Base-by-base conservation (phyloP, 2,888 invertebrate species). In the Griposia aprilina region DNA sequence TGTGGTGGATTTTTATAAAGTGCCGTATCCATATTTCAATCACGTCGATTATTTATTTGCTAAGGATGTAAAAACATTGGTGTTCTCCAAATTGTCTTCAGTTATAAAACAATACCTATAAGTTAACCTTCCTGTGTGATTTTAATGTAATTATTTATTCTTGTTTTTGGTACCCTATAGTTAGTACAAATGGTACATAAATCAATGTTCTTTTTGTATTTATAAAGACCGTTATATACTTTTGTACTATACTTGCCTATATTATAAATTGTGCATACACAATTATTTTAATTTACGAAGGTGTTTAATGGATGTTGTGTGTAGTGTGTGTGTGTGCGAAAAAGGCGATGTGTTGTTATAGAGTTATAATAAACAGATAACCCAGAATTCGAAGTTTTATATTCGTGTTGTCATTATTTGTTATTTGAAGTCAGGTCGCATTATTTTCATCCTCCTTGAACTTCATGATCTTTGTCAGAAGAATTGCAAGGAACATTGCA, bases 21-120 rank as follows among this genome's bases (percentile, higher is more conserved):
- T 92, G 6, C 88, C 88, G 1, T 26, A 84, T 77, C 30, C 72
- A 2, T 17, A 83, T 52, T 92, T 91, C 78, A 88, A 83, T 71
- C 92, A 92, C 73, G n/a, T 90, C 17, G 92, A 92, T 82, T 92
- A 82, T 78, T 50, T 91, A 67, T 90, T 75, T 77, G 88, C 87
- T 10, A 88, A 81, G 76, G 84, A 91, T 72, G 62, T 87, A 20
- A 85, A 87, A 66, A 80, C 70, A 69, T 68, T 90, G 45, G 81
- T 90, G 30, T 90, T 82, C 62, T n/a, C 67, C 0, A 85, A 84
- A 81, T 73, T 91, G 65, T 72, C 77, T 70, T 41, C 83, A 71
- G 36, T 85, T 57, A 30, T 82, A 48, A 78, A 85, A 5, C n/a
- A 71, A 63, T 55, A 71, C 30, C 2, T n/a, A 17, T 75, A 66